Conservation (phyloP, 2,888 invertebrate genomes). For the Gari tellinella region DNA sequence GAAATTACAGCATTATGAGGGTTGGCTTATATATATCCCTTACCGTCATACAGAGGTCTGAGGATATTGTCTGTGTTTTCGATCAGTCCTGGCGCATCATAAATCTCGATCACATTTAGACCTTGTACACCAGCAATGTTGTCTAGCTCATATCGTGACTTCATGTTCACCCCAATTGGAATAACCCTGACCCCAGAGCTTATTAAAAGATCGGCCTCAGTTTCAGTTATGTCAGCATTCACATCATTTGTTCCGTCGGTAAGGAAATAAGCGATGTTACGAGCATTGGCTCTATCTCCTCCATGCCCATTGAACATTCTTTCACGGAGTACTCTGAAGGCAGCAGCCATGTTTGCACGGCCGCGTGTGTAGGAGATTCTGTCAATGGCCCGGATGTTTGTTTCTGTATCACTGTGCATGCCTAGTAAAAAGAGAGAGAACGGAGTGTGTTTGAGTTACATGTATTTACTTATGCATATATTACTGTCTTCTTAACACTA, state of each 20-base stretch:
- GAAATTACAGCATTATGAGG: too few species aligned
- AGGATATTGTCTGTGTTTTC: slow-evolving; percentile 62
- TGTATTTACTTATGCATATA: too few species aligned
- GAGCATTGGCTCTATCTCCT: slow-evolving; percentile 74
- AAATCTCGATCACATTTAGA: slow-evolving; percentile 66
- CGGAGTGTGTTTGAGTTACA: too few species aligned
- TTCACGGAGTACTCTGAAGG: slow-evolving; percentile 69
- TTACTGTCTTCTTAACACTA: too few species aligned
- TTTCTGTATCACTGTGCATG: slow-evolving; percentile 66
- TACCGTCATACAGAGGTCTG: slow-evolving; percentile 59
- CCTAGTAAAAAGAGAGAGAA: slow-evolving; percentile 18
- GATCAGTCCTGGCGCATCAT: slow-evolving; percentile 56
- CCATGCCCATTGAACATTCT: slow-evolving; percentile 72
- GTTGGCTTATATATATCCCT: too few species aligned
- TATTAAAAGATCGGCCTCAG: slow-evolving; percentile 78
- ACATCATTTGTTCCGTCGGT: slow-evolving; percentile 79
- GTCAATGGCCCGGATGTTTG: slow-evolving; percentile 69
- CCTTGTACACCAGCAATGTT: slow-evolving; percentile 75
- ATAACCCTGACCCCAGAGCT: slow-evolving; percentile 77
- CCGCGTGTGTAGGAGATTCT: slow-evolving; percentile 74
- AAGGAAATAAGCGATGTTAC: slow-evolving; percentile 78
- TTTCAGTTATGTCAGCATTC: slow-evolving; percentile 71
- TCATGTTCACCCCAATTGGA: slow-evolving; percentile 76
- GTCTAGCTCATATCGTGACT: slow-evolving; percentile 72
- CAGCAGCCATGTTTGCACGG: slow-evolving; percentile 79